Percentiles rank a stretch among this genome's conserved stretches.
Evolutionary conservation across 2,888 invertebrate genomes (phyloP).

Genomic region (Limnephilus lunatus): DNA sequence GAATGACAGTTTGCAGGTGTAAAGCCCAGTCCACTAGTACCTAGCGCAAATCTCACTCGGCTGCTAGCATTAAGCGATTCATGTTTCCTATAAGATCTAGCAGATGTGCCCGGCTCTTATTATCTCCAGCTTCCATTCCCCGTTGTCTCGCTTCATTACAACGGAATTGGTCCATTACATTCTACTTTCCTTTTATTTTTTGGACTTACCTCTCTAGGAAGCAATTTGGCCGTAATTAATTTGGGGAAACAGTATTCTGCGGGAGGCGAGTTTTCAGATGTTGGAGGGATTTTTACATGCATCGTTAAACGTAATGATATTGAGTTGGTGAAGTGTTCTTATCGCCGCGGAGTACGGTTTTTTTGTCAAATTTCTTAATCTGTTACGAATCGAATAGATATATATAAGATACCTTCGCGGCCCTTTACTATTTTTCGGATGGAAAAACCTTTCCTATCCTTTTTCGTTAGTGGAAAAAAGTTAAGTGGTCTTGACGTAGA

Average conservation of each 20-base stretch:
- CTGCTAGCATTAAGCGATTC: constrained; percentile 39
- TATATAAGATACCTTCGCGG: neutral
- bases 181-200: constrained; percentile 63
- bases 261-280: constrained; percentile 41
- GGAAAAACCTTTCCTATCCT: neutral
- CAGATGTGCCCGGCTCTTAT: constrained; percentile 56
- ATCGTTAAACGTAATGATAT: constrained; percentile 44
- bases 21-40: neutral
- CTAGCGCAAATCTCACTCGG: neutral
- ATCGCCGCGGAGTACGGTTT: neutral
- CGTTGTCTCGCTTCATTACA: constrained; percentile 64
- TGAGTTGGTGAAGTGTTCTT: constrained; percentile 7
- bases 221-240: constrained; percentile 64
- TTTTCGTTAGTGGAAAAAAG: neutral
- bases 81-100: constrained; percentile 37
- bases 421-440: neutral
- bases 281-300: constrained; percentile 21
- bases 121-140: constrained; percentile 53
- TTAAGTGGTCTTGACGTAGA: neutral
- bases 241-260: constrained; percentile 50
- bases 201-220: constrained; percentile 52
- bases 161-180: constrained; percentile 63
- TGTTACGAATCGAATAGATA: neutral
- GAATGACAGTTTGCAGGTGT: constrained; percentile 4
- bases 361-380: neutral